Evolutionary conservation across 2,113 vertebrate species (phyloP), one percentile per base, ranked within the genome.

Genomic region (Sceloporus tristichus): DNA sequence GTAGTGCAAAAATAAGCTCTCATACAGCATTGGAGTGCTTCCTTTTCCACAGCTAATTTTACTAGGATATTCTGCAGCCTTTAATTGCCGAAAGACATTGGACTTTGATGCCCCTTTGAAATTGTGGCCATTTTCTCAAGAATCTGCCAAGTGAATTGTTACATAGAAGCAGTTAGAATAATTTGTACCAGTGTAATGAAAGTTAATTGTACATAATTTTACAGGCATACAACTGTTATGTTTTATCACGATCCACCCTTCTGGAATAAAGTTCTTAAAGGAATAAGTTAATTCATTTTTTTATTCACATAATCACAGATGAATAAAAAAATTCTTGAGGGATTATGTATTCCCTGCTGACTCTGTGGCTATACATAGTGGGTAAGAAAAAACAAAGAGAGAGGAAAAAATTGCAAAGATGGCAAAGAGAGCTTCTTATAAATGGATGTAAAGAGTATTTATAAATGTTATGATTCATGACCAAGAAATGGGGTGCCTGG

Each of bases 41-140:
- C 92, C 68, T 82, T 82, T 89, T 40, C 78, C 92, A 89, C 80
- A 86, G 87, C 85, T 94, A 83, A 11, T 88, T 90, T 91, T 90
- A 74, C 88, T 90, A 78, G 66, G 59, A 77, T 78, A 38, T 78
- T 91, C 89, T 65, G 80, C 74, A 75, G 79, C 34, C 62, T 91
- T 88, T 92, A 74, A 87, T 89, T 87, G 84, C 85, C 73, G 62
- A 87, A 94, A 82, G 62, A 53, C 70, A 66, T 18, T 76, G 65
- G 56, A 29, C 79, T 83, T 54, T 87, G 84, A 34, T 87, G 87
- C 65, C 73, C 56, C 79, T 88, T 62, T 82, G 70, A 85, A 85
- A 62, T 79, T 79, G 68, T 48, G 68, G 21, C 14, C 65, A 38
- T 38, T 91, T 91, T 73, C 34, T 70, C 87, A 90, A 84, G 34